Base-by-base conservation (phyloP, 1,140 invertebrate species). In the Tetragnatha versicolor region DNA sequence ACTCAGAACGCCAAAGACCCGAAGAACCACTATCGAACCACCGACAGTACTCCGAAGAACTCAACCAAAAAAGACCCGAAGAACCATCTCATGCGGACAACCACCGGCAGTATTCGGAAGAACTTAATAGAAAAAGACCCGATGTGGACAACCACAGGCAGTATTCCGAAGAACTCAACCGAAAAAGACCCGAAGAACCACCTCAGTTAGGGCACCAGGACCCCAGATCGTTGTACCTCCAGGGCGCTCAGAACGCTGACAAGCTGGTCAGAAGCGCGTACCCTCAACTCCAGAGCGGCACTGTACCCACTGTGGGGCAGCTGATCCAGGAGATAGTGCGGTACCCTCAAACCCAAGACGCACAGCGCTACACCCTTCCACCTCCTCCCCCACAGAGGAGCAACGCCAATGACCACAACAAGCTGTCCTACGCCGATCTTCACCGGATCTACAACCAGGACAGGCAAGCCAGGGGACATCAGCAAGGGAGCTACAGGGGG, bases 171-270 rank as follows among this genome's bases (percentile, higher is more conserved):
- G 37, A 65, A 3, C 37, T 31, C 9, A 65, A 12, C 42, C 42
- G 61, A 37, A 25, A 35, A 65, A 65, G 10, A n/a, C 37, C 14
- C n/a, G 42, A 37, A 58, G 2, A 31, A 20, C 20, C 49, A 20
- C 39, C 7, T 42, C 49, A 22, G 3, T 37, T 69, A 35, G 49
- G 31, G 0, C 27, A 29, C 17, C 61, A 29, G 47, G 39, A 60
- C 27, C 39, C 68, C 7, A 70, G 49, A 39, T 25, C 20, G 12
- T 9, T 63, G 6, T 61, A 75, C n/a, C 14, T 63, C 5, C 55
- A 49, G 35, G 72, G 58, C 14, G 47, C 42, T 22, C 73, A 77
- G 9, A 65, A 66, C 55, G 58, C 73, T 29, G 58, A 77, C 10
- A 77, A 77, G 10, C 25, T 77, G 6, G 2, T 77, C 10, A 2